Conservation (phyloP, 92 coral and sea anemone species). For the Bergia puertoricense region DNA sequence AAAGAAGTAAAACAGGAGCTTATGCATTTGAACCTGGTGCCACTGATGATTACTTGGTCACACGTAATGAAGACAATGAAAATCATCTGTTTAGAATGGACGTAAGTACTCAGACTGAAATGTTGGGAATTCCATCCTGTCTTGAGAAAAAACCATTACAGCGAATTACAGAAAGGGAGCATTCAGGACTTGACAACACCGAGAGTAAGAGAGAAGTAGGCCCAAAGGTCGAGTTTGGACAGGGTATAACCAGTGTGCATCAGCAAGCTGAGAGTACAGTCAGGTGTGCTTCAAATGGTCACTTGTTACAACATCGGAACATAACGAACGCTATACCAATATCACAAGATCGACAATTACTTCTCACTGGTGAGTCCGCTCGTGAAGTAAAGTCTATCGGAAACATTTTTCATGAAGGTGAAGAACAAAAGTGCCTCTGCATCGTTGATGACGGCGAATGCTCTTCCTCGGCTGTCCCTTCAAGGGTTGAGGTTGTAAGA, state of each 20-base stretch:
- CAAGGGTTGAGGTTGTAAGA: background rate
- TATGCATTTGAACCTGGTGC: no score
- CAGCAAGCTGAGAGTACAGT: background rate
- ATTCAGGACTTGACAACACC: background rate
- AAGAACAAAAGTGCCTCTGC: background rate
- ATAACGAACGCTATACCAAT: background rate
- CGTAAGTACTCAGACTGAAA: background rate
- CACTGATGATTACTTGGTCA: background rate
- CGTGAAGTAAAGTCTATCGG: background rate
- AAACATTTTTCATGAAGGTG: background rate
- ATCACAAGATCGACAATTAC: background rate
- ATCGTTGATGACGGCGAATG: background rate
- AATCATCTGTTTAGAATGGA: background rate
- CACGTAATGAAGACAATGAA: background rate
- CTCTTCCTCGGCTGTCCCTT: background rate
- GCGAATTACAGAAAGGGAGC: background rate
- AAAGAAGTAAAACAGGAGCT: background rate
- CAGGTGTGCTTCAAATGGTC: background rate
- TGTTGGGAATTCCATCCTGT: conserved; percentile 4
- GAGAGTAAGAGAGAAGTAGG: background rate
- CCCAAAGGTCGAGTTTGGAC: conserved; percentile 8
- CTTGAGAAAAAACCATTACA: background rate
- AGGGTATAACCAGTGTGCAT: background rate
- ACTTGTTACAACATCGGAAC: background rate
- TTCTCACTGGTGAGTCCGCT: background rate